Base-by-base conservation (phyloP, 2,113 vertebrate genomes). In the Sebastes fasciatus region DNA sequence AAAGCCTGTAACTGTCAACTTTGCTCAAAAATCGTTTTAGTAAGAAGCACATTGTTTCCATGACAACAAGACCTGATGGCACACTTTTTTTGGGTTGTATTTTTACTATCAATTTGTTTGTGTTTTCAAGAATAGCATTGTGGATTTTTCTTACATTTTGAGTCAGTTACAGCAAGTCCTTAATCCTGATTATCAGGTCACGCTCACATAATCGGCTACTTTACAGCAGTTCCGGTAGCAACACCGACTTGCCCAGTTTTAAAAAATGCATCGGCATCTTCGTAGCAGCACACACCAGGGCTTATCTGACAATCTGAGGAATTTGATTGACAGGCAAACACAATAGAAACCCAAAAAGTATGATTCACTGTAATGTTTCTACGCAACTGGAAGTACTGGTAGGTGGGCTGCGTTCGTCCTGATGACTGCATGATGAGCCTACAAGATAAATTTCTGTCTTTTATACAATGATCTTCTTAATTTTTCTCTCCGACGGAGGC, bases 371-470 rank as follows among this genome's bases (percentile, higher is more conserved):
- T 43, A 73, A 79, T 52, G 71, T 73, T 68, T 76, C 72, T n/a
- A 62, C 65, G 77, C 46, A 72, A 78, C 80, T 84, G 58, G 62
- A 82, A 83, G 62, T 34, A 68, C 72, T 78, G 77, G 74, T 84
- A 86, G 88, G 91, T 90, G 89, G 89, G 84, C 83, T 86, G 86
- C 40, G 1, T 80, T 88, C 81, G 57, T 83, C 52, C 79, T 66
- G 86, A 85, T 85, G 74, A 87, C 76, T 64, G 79, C 66, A 67
- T 13, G 51, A 81, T 87, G 81, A 88, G 85, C 74, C 82, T 72
- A 78, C 77, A 69, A 87, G 79, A 87, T 74, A 73, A 42, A 82
- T 71, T 80, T 55, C 23, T 79, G 55, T 83, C 76, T 86, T 87
- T 55, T 42, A 79, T 42, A 82, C 73, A 78, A 85, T 72, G 49